Conservation (phyloP, 1,140 invertebrate genomes). For the Charaxes varanes region DNA sequence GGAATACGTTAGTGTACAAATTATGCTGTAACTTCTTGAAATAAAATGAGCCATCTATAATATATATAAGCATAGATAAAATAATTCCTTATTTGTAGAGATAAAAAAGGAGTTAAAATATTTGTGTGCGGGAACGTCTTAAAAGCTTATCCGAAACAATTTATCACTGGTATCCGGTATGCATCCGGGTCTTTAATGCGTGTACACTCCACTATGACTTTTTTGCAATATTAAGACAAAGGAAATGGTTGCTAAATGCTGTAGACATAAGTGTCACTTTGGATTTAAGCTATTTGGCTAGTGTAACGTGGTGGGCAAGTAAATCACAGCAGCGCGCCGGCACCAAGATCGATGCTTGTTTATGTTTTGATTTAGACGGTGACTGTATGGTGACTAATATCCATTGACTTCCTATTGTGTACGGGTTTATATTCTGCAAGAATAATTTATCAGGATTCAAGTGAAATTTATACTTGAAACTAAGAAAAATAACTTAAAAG, state of each 20-base stretch:
- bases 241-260: not conserved
- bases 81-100: too few species aligned
- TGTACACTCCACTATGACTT: not conserved
- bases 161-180: conserved; percentile 22
- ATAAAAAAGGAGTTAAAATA: too few species aligned
- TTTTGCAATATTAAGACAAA: not conserved
- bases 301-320: conserved; percentile 10
- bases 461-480: too few species aligned
- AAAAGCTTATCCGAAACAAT: conserved; percentile 17
- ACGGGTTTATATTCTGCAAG: too few species aligned
- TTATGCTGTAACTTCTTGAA: too few species aligned
- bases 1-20: too few species aligned
- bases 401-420: too few species aligned
- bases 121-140: not conserved
- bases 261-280: not conserved
- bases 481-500: too few species aligned
- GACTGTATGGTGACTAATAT: conserved; percentile 4
- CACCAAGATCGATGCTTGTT: conserved; percentile 16
- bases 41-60: too few species aligned
- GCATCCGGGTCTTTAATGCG: conserved; percentile 10
- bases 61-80: too few species aligned
- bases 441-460: too few species aligned
- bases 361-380: conserved; percentile 3
- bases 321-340: conserved; percentile 14
- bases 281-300: not conserved